Evolutionary conservation across 1,140 invertebrate species (phyloP), one percentile per base, ranked within the genome.

Genomic region (Sarcophaga bullata): DNA sequence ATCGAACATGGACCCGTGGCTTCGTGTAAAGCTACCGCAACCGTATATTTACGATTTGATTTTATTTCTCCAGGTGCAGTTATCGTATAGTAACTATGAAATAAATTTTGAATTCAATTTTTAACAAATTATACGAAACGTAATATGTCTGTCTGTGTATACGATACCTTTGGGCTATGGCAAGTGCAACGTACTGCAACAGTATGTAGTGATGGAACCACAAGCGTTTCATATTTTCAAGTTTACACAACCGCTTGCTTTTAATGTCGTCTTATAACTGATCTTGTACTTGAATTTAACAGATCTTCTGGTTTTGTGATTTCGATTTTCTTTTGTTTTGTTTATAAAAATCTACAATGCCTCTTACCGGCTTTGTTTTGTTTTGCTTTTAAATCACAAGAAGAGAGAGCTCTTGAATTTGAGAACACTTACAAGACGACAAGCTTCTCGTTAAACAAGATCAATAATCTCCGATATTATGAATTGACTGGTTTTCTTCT

Each of bases 1-100:
- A 97, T 91, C 6, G 92, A 92, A 47, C 94, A 93, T 0, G 95
- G 93, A 52, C 91, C 88, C 49, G 90, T 90, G 37, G 93, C 92
- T 80, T 92, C 92, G 83, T 93, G 92, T 3, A 93, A 92, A 80
- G 93, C 95, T 19, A 97, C 93, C 3, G 95, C 94, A 72, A 96
- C 95, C 90, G 96, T 95, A 90, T 96, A 98, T 84, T 96, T 94
- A 5, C 94, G 94, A 91, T 95, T 94, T 5, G 96, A 96, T 81
- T 97, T 92, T 58, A 98, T 91, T 15, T 94, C 93, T 85, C 93
- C 93, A 15, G 96, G 95, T 8, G 95, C 96, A 85, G 97, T 93
- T 83, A 97, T 93, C 73, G 96, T 95, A 87, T 96, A 96, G 84
- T 86, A 86, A 3, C 88, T 89, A 58, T 37, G 4, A 46, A 25